Percentiles rank a stretch among this genome's conserved stretches.
Evolutionary conservation across 1,140 invertebrate species (phyloP).

Genomic region (Pseudomyrmex gracilis): DNA sequence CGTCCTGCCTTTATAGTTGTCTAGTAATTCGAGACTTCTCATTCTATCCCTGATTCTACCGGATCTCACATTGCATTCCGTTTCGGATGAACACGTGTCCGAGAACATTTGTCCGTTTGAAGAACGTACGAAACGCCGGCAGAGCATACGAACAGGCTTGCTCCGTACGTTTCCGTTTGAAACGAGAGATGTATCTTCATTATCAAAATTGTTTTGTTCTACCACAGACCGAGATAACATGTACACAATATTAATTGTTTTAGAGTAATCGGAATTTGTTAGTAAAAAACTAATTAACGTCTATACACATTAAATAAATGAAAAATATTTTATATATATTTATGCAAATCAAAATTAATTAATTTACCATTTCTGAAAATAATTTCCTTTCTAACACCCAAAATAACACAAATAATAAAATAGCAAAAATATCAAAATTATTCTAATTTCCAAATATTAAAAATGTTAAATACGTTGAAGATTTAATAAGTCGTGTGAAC

Average conservation of each 20-base stretch:
- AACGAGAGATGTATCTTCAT: constrained; percentile 70
- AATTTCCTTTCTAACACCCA: background rate
- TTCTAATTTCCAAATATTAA: constrained; percentile 22
- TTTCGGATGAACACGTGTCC: constrained; percentile 74
- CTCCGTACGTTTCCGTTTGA: constrained; percentile 54
- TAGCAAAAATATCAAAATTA: background rate
- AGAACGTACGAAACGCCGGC: constrained; percentile 60
- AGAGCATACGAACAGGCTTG: constrained; percentile 35
- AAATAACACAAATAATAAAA: background rate
- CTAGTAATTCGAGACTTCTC: constrained; percentile 77
- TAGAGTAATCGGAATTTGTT: background rate
- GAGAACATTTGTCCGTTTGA: constrained; percentile 62
- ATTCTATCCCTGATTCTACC: constrained; percentile 64
- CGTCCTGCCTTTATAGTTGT: constrained; percentile 62
- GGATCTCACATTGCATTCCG: constrained; percentile 76
- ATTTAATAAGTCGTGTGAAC: constrained; percentile 25
- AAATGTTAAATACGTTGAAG: too few species aligned
- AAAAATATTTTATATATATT: background rate
- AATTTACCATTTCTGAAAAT: background rate
- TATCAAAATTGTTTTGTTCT: constrained; percentile 16
- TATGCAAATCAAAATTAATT: background rate
- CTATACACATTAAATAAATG: background rate
- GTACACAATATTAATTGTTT: constrained; percentile 2
- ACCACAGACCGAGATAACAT: constrained; percentile 1
- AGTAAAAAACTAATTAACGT: constrained; percentile 1